Evolutionary conservation across 1,140 invertebrate species (phyloP).

Genomic region (Brachionus plicatilis): DNA sequence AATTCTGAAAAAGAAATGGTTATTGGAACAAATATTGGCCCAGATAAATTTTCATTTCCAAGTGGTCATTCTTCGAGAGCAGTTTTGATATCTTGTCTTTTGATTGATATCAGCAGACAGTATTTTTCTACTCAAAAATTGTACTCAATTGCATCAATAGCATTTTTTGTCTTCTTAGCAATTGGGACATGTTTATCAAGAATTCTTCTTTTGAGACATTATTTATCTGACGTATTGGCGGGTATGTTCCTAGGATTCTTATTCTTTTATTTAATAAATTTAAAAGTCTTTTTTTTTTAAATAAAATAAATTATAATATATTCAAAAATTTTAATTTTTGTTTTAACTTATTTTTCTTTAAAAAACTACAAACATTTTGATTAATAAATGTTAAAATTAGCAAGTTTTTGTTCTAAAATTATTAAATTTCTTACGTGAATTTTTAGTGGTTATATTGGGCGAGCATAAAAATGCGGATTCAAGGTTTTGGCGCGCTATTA

Average conservation of each 20-base stretch:
- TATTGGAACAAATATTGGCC: background rate
- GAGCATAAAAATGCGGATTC: no score
- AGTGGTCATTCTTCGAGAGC: background rate
- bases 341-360: background rate
- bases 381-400: no score
- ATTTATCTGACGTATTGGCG: background rate
- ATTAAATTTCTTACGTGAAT: no score
- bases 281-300: background rate
- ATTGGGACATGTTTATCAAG: background rate
- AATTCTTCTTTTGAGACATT: conserved; percentile 8
- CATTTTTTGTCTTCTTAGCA: background rate
- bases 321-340: background rate
- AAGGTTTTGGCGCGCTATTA: no score
- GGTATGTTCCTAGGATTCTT: background rate
- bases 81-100: background rate
- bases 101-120: background rate
- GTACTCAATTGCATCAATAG: background rate
- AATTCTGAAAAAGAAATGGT: background rate
- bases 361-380: no score
- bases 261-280: background rate
- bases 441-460: no score
- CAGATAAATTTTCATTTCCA: conserved; percentile 1
- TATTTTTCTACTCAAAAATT: background rate
- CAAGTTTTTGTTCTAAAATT: no score
- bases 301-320: background rate